A percentile compares a stretch with the other conserved stretches of the same genome.
These are phyloP conservation scores for Blastomussa wellsi DNA, from an alignment of 92 coral and sea anemone genomes.

Conservation along the genomic window DNA sequence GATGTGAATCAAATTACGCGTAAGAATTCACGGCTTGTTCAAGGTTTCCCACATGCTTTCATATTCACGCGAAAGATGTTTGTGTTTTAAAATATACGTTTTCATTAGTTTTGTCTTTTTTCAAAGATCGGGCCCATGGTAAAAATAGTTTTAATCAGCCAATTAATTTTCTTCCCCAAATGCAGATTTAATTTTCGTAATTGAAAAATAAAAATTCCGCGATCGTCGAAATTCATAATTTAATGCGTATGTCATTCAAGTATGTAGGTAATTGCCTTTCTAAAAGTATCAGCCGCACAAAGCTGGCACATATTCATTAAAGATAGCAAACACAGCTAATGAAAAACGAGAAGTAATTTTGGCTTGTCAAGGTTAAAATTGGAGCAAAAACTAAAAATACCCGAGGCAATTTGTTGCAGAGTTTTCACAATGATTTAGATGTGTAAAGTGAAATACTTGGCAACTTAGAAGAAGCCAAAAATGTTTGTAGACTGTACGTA, in stretches of 20 bases:
- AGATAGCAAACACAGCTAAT: not conserved
- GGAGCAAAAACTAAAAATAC: not conserved
- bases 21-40: not conserved
- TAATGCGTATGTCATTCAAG: not conserved
- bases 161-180: not conserved
- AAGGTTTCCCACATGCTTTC: not conserved
- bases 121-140: not conserved
- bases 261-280: not conserved
- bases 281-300: not conserved
- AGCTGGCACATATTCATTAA: constrained; percentile 10
- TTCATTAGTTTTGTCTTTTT: not conserved
- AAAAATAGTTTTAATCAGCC: not conserved
- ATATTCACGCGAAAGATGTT: not conserved
- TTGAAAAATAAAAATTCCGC: not conserved
- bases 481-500: not conserved
- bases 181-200: not conserved
- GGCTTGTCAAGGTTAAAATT: not conserved
- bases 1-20: constrained; percentile 32
- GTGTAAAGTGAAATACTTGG: not conserved
- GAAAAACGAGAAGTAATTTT: not conserved
- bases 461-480: not conserved
- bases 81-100: not conserved
- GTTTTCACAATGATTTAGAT: not conserved
- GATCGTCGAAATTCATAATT: not conserved
- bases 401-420: not conserved